A percentile compares a stretch with the other conserved stretches of the same genome.
phyloP scores from a whole-genome alignment of 2,113 vertebrate species.

The Rattus norvegicus region GRCr8 NC_086039.1:12050001-12050500 shows the following conservation, averaged over 20 bases:
- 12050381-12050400: not conserved
- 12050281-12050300: not conserved
- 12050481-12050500: slow-evolving; percentile 56
- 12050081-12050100: slow-evolving; percentile 13
- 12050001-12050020: not conserved
- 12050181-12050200: not conserved
- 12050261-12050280: too few relatives aligned
- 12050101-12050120: not conserved
- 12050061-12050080: not conserved
- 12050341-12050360: slow-evolving; percentile 15
- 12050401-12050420: slow-evolving; percentile 27
- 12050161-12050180: not conserved
- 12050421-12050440: slow-evolving; percentile 31
- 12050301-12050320: slow-evolving; percentile 15
- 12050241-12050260: not conserved
- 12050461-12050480: not conserved
- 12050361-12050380: not conserved
- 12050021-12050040: not conserved
- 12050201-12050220: not conserved
- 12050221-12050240: not conserved
- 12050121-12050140: slow-evolving; percentile 30
- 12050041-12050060: too few relatives aligned
- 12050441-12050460: too few relatives aligned
- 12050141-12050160: not conserved
- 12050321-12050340: slow-evolving; percentile 34